phyloP scores from a whole-genome alignment of 2,113 vertebrate genomes.

The Penelope pileata region DNA sequence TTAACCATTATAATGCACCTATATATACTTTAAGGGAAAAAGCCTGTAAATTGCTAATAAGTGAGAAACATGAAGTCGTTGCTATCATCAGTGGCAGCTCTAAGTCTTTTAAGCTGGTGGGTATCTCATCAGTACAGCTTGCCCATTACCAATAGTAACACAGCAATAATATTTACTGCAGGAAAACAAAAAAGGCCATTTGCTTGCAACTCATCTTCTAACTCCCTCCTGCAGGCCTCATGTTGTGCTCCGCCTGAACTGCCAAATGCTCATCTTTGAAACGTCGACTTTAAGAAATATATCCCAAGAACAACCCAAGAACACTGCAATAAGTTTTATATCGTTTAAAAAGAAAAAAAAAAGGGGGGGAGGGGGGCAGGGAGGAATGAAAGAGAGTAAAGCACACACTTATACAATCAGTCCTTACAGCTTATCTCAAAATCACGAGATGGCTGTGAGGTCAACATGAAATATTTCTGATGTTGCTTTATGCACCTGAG shows the following conservation, averaged over 20 bases:
- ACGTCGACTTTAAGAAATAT: neutral
- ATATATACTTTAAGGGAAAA: neutral
- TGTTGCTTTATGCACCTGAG: too few relatives aligned
- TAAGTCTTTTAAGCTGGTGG: neutral
- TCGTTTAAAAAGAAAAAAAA: too few relatives aligned
- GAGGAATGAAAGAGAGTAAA: neutral
- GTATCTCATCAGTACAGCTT: neutral
- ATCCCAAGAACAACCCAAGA: too few relatives aligned
- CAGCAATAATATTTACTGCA: neutral
- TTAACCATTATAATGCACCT: neutral
- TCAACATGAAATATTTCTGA: neutral
- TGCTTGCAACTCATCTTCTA: neutral
- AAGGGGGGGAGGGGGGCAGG: rapidly evolving
- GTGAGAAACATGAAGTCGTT: neutral
- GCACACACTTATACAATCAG: neutral
- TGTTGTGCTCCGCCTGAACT: neutral
- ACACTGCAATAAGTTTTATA: neutral
- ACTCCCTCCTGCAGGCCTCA: neutral
- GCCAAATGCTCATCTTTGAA: neutral
- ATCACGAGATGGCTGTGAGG: neutral
- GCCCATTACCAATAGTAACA: neutral
- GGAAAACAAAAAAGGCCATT: neutral
- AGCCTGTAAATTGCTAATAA: neutral
- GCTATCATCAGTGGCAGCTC: neutral
- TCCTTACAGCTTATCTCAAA: neutral